Evolutionary conservation across 2,113 vertebrate species (phyloP).

Genomic region (Eptesicus fuscus): DNA sequence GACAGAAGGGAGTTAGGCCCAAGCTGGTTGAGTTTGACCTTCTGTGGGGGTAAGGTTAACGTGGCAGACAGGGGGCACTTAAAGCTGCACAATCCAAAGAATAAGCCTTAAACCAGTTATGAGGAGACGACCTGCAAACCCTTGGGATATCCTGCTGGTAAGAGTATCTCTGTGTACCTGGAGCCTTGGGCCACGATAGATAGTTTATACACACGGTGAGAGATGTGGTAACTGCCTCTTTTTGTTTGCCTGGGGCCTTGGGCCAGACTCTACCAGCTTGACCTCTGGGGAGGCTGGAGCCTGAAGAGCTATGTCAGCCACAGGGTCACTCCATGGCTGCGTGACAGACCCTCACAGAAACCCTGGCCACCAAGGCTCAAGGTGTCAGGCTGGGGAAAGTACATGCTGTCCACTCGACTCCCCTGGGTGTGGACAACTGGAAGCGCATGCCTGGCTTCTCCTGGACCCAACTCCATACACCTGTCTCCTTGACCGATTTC

Average conservation of each 20-base stretch:
- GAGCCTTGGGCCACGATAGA: background rate
- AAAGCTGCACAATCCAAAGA: background rate
- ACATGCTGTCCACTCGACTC: background rate
- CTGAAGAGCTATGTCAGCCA: background rate
- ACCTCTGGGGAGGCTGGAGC: background rate
- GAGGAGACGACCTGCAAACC: background rate
- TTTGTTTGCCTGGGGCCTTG: background rate
- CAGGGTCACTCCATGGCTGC: rapidly evolving
- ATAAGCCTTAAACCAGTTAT: background rate
- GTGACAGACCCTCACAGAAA: background rate
- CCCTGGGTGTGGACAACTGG: background rate
- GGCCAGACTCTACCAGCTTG: background rate
- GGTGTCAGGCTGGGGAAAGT: background rate
- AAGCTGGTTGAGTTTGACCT: background rate
- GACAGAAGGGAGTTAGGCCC: background rate
- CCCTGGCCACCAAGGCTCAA: background rate
- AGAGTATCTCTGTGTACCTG: background rate
- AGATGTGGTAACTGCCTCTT: background rate
- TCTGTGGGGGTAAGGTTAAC: background rate
- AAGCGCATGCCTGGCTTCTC: background rate
- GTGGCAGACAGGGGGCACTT: background rate
- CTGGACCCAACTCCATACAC: rapidly evolving
- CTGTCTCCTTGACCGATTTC: background rate
- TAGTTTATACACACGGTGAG: background rate
- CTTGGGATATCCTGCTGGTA: background rate